Evolutionary conservation across 2,113 vertebrate genomes (phyloP).

Genomic region (Atlantisia rogersi): DNA sequence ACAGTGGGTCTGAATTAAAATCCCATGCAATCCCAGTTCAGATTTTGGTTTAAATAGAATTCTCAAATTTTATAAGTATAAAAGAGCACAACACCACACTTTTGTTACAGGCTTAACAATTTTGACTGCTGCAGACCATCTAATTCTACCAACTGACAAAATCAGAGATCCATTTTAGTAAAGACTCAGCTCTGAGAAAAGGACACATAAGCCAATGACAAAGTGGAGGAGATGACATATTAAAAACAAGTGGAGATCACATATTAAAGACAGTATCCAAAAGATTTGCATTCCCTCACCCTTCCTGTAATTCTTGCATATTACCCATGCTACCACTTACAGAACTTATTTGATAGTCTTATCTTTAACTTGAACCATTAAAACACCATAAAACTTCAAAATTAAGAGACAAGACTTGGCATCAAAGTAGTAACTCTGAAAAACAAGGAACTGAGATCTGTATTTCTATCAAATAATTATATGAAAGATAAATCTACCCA

Average conservation of each 20-base stretch:
- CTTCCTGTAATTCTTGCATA: neutral
- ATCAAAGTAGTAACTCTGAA: neutral
- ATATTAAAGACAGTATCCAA: neutral
- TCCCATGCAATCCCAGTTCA: neutral
- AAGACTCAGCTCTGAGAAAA: neutral
- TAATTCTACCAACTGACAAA: neutral
- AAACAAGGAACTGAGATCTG: neutral
- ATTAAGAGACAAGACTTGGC: neutral
- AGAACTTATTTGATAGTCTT: neutral
- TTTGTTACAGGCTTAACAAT: neutral
- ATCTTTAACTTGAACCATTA: neutral
- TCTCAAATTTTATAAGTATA: neutral
- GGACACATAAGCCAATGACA: neutral
- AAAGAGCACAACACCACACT: neutral
- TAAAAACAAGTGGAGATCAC: neutral
- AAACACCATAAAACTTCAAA: neutral
- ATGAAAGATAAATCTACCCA: neutral
- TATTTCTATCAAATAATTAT: neutral
- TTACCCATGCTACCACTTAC: neutral
- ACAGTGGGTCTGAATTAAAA: neutral
- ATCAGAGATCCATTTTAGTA: neutral
- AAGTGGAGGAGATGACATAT: neutral
- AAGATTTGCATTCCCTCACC: neutral
- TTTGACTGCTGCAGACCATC: neutral
- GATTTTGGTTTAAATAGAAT: neutral